These are phyloP conservation scores for Champsocephalus esox DNA, from an alignment of 2,797 vertebrate genomes.

Conservation along the genomic window DNA sequence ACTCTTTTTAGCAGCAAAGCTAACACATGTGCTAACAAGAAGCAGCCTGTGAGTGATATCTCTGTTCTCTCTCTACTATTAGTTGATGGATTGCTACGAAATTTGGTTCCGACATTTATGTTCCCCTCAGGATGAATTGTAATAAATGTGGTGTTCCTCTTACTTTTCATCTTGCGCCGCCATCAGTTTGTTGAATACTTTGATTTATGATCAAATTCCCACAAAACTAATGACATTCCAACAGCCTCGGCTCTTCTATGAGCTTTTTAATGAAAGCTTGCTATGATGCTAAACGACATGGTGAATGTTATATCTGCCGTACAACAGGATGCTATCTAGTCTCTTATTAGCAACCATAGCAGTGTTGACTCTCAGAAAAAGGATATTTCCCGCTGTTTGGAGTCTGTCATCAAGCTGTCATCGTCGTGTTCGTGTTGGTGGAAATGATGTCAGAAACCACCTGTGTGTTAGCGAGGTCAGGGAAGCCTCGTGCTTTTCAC, in stretches of 20 bases:
- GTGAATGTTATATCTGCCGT: too few relatives aligned
- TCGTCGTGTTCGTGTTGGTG: constrained; percentile 7
- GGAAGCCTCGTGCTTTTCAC: not conserved
- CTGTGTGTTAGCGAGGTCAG: constrained; percentile 7
- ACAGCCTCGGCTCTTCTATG: too few relatives aligned
- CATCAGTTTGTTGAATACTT: not conserved
- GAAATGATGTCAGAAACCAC: constrained; percentile 39
- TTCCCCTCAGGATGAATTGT: not conserved
- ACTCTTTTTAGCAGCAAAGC: not conserved
- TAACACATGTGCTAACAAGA: not conserved
- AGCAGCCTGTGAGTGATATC: not conserved
- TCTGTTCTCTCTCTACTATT: not conserved
- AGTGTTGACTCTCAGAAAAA: not conserved
- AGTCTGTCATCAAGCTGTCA: constrained; percentile 36
- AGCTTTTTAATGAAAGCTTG: not conserved
- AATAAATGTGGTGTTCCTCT: not conserved
- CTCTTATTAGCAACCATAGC: not conserved
- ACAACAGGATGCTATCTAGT: constrained; percentile 7
- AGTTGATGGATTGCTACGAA: not conserved
- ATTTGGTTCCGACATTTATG: not conserved
- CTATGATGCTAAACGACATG: not conserved
- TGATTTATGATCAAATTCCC: not conserved
- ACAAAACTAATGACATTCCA: too few relatives aligned
- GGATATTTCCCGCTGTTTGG: not conserved
- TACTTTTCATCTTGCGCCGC: not conserved